A percentile compares a stretch with the other conserved stretches of the same genome.
phyloP scores from a whole-genome alignment of 1,140 invertebrate species.

The Calephelis nemesis region DNA sequence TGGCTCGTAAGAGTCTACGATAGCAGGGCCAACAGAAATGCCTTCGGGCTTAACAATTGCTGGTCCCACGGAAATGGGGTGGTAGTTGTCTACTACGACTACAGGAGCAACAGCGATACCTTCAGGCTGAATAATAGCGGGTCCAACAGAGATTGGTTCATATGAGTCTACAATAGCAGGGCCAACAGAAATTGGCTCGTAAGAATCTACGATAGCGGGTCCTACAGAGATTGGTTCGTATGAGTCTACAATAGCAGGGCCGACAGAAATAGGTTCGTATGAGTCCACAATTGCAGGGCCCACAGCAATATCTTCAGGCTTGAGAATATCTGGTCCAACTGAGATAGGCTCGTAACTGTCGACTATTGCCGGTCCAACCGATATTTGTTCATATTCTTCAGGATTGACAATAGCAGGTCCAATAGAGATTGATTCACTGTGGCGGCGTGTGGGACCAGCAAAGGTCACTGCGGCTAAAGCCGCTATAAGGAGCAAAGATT shows the following conservation, averaged over 20 bases:
- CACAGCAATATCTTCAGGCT: constrained; percentile 13
- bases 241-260: constrained; percentile 27
- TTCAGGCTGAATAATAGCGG: too few relatives aligned
- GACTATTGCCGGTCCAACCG: constrained; percentile 31
- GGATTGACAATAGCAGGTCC: constrained; percentile 31
- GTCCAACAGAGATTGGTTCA: constrained; percentile 11
- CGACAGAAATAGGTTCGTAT: constrained; percentile 3
- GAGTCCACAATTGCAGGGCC: constrained; percentile 28
- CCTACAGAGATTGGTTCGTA: not conserved
- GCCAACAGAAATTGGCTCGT: constrained; percentile 7
- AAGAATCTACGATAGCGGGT: not conserved
- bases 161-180: not conserved
- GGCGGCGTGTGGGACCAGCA: constrained; percentile 20
- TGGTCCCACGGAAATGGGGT: too few relatives aligned
- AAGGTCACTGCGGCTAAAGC: constrained; percentile 24
- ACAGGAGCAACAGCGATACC: too few relatives aligned
- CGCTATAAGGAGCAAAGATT: constrained; percentile 21
- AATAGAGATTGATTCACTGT: constrained; percentile 21
- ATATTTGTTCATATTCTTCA: constrained; percentile 19
- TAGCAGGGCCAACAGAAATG: constrained; percentile 19
- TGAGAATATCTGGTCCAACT: constrained; percentile 20
- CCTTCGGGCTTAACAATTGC: too few relatives aligned
- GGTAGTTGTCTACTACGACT: too few relatives aligned
- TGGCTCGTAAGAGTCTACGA: constrained; percentile 1
- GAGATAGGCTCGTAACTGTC: constrained; percentile 12